A percentile compares a stretch with the other conserved stretches of the same genome.
Conservation (phyloP, 23 tunicate genomes). For the Halocynthia roretzi region DNA sequence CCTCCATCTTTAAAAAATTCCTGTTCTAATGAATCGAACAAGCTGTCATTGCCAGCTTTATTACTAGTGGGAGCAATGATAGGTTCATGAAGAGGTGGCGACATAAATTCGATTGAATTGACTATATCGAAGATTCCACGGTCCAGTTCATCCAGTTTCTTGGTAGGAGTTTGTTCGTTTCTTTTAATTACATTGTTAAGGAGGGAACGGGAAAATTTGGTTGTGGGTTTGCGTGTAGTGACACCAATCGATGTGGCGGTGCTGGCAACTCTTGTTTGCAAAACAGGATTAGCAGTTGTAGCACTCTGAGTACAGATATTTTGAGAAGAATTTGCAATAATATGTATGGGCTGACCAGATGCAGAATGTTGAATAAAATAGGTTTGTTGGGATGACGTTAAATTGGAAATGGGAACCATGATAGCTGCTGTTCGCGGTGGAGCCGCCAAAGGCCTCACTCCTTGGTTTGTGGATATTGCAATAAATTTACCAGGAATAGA, state of each 20-base stretch:
- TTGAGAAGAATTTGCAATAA: not conserved
- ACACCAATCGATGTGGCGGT: not conserved
- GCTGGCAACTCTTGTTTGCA: not conserved
- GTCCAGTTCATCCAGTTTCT: slow-evolving; percentile 8
- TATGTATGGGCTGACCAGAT: not conserved
- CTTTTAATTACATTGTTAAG: not conserved
- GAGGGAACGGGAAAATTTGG: not conserved
- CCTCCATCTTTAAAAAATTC: slow-evolving; percentile 8
- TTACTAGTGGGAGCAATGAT: not conserved
- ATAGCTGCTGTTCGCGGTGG: not conserved
- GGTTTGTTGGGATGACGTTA: not conserved
- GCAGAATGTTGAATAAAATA: slow-evolving; percentile 4
- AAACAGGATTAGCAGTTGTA: not conserved
- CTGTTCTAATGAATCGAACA: slow-evolving; percentile 36
- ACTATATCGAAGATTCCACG: slow-evolving; percentile 21
- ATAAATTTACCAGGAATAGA: not conserved
- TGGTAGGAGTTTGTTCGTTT: not conserved
- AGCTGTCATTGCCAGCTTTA: slow-evolving; percentile 3
- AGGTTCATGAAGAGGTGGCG: slow-evolving; percentile 38
- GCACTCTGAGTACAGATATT: not conserved
- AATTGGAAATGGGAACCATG: not conserved
- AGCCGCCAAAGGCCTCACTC: not conserved
- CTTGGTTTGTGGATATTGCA: too few species aligned
- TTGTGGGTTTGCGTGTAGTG: not conserved
- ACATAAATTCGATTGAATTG: slow-evolving; percentile 37